phyloP scores from a whole-genome alignment of 92 coral and sea anemone species.

The Epizoanthus fatuus region DNA sequence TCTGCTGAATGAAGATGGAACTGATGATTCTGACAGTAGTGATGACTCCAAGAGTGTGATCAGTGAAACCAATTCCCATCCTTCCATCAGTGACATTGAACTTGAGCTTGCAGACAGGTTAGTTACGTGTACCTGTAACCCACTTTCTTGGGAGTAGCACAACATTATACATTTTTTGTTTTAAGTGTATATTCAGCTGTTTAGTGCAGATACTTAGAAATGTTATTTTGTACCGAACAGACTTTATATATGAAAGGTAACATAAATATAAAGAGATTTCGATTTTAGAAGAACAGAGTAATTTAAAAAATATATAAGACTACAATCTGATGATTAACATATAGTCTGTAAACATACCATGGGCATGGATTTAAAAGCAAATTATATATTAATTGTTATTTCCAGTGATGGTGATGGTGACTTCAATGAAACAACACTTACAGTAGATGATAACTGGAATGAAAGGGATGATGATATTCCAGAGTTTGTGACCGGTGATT shows the following conservation, averaged over 20 bases:
- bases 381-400: slow-evolving; percentile 1
- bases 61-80: no score
- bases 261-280: slow-evolving; percentile 4
- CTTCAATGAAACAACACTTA: slow-evolving; percentile 20
- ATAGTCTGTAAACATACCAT: background rate
- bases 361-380: slow-evolving; percentile 4
- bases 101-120: no score
- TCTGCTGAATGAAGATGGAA: no score
- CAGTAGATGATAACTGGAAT: slow-evolving; percentile 10
- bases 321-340: no score
- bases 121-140: no score
- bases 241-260: background rate
- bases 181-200: no score
- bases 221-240: background rate
- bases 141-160: background rate
- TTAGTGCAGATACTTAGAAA: background rate
- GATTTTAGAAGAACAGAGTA: background rate
- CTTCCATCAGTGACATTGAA: no score
- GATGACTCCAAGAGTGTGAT: no score
- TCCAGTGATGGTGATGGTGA: slow-evolving; percentile 6
- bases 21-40: no score
- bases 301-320: background rate
- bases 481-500: slow-evolving; percentile 13
- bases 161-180: background rate
- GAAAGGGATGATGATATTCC: slow-evolving; percentile 18